A percentile compares a stretch with the other conserved stretches of the same genome.
Evolutionary conservation across 2,113 vertebrate genomes (phyloP).

Genomic region (Hippocampus mohnikei): DNA sequence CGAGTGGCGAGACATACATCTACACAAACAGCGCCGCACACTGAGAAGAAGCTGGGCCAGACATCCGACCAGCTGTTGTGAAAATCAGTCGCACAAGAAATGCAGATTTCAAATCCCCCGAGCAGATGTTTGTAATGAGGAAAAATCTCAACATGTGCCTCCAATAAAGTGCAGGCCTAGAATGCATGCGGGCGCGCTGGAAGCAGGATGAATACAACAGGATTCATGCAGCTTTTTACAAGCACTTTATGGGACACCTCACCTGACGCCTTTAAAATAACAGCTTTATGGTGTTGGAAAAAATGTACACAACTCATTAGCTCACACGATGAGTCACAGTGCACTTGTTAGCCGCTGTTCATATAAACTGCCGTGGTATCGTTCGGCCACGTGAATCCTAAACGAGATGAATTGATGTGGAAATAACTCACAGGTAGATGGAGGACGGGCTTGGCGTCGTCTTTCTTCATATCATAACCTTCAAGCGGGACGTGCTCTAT

Average conservation of each 20-base stretch:
- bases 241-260: background rate
- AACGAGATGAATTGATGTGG: background rate
- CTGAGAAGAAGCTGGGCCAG: slow-evolving; percentile 16
- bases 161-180: slow-evolving; percentile 39
- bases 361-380: background rate
- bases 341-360: background rate
- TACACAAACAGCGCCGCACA: slow-evolving; percentile 38
- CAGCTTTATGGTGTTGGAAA: background rate
- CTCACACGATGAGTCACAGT: background rate
- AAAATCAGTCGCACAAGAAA: slow-evolving; percentile 41
- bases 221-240: background rate
- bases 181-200: slow-evolving; percentile 1
- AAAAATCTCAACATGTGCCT: slow-evolving; percentile 55
- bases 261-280: slow-evolving; percentile 2
- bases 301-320: background rate
- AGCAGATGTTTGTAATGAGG: slow-evolving; percentile 63
- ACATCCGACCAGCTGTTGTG: slow-evolving; percentile 47
- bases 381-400: background rate
- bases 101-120: slow-evolving; percentile 36
- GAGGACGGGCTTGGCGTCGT: slow-evolving; percentile 77
- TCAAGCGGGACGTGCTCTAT: slow-evolving; percentile 85
- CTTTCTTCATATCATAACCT: slow-evolving; percentile 80
- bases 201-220: background rate
- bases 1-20: slow-evolving; percentile 43
- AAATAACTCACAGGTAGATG: slow-evolving; percentile 81